Evolutionary conservation across 2,888 invertebrate species (phyloP), one percentile per base, ranked within the genome.

Genomic region (Drosophila cognata): DNA sequence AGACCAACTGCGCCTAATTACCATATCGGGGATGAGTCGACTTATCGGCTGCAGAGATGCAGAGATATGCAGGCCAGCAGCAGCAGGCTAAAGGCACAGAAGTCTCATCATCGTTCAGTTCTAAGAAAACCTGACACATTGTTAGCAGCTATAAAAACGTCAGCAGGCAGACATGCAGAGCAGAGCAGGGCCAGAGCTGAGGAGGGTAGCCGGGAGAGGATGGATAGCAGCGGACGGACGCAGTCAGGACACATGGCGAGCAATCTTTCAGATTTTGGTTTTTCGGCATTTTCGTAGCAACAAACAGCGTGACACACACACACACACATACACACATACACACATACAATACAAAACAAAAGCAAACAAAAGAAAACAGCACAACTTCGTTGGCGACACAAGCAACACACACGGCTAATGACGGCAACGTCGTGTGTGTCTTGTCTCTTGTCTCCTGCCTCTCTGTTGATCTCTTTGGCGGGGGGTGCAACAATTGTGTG

Each of bases 71-170:
- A 36, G 33, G 41, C 36, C 59, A 50, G 35, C 43, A 50, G 35
- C 43, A 48, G 28, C 28, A 51, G 2, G 29, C 51, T 18, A n/a
- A 57, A 52, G 57, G 73, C 71, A 59, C 64, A 46, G 60, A 33
- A 66, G 65, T 36, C 80, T 78, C 72, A 64, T 73, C 71, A 60
- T 71, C 46, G 16, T 25, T 46, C 71, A 79, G 78, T 88, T 88
- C 88, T 83, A 72, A 82, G 88, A 88, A 87, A 87, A 79, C 77
- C 86, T 84, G 87, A 88, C 88, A 88, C 88, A 88, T 88, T 88
- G 84, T 84, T 87, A 79, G 86, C 84, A 85, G 85, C 85, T 78
- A 86, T 87, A 86, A 86, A 86, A 86, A 85, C 87, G 85, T 85
- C 87, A 85, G 79, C 81, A 77, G 72, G 72, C 77, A 71, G 63